Base-by-base conservation (phyloP, 2,888 invertebrate genomes). In the Eristalis intricaria region DNA sequence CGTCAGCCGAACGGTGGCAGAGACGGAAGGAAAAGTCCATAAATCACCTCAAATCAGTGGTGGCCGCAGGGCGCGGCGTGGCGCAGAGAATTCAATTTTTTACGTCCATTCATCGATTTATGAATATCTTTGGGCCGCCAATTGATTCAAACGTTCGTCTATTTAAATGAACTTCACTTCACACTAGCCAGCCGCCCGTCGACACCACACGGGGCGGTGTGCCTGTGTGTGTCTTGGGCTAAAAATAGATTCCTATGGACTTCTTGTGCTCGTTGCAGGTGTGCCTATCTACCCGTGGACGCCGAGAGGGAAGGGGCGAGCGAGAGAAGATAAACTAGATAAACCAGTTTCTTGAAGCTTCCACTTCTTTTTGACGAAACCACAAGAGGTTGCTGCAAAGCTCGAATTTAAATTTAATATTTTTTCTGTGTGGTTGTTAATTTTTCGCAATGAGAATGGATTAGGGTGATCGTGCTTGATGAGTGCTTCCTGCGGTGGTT, bases 321-420 rank as follows among this genome's bases (percentile, higher is more conserved):
- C 7, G 13, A 13, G 13, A 38, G 13, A 10, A 38, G 4, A 2
- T 19, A 23, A 79, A 84, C 84, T 69, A 74, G 84, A 79, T 70
- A 60, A 79, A 84, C 84, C 7, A 79, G 84, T 84, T 79, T 56
- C 19, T n/a, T 19, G n/a, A 19, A 74, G 74, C 74, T 84, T 79
- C 66, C 19, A 61, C 71, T 77, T 84, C 61, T 69, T 75, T n/a
- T 68, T 38, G 40, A 13, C 19, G 32, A 26, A 50, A 50, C 19
- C 19, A 19, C 19, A 50, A 50, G 50, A 50, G 19, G 50, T 50
- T 50, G 50, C 2, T 19, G 19, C 50, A 19, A 50, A 50, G 50
- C 50, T 19, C 50, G 19, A n/a, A 8, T 50, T 50, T 19, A 2
- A n/a, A 50, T 50, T 50, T 19, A 1, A 29, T 56, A 32, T 40